Conservation (phyloP, 2,113 vertebrate genomes). For the Microcebus murinus region DNA sequence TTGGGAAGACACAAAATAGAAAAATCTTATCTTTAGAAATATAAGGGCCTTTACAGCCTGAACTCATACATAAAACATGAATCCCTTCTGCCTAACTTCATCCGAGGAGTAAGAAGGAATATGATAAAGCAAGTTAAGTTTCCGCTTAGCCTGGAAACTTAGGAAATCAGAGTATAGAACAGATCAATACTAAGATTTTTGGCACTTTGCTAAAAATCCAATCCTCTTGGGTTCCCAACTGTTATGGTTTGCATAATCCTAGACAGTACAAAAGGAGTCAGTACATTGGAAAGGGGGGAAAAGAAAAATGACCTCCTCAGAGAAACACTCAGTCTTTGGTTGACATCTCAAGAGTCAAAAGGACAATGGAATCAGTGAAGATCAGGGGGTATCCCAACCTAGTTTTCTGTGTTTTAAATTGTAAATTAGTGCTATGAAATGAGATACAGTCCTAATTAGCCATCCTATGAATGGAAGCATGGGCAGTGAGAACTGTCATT, state of each 20-base stretch:
- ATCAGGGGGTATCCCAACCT: background rate
- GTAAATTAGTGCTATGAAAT: background rate
- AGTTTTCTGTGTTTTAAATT: background rate
- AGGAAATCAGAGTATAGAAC: background rate
- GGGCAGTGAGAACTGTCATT: background rate
- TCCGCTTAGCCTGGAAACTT: background rate
- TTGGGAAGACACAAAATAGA: background rate
- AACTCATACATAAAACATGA: background rate
- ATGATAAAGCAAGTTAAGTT: background rate
- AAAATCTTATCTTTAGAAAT: background rate
- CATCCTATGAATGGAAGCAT: background rate
- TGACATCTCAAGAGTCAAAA: background rate
- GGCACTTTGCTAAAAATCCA: background rate
- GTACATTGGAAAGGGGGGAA: background rate
- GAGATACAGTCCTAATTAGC: background rate
- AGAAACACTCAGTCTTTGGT: background rate
- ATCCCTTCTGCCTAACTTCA: background rate
- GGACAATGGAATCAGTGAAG: background rate
- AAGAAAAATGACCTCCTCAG: background rate
- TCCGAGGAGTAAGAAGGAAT: background rate
- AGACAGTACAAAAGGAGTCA: background rate
- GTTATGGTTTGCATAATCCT: background rate
- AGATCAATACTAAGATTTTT: background rate
- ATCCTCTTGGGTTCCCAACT: background rate
- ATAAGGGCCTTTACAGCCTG: background rate